phyloP scores from a whole-genome alignment of 2,113 vertebrate genomes.

The Peromyscus leucopus region DNA sequence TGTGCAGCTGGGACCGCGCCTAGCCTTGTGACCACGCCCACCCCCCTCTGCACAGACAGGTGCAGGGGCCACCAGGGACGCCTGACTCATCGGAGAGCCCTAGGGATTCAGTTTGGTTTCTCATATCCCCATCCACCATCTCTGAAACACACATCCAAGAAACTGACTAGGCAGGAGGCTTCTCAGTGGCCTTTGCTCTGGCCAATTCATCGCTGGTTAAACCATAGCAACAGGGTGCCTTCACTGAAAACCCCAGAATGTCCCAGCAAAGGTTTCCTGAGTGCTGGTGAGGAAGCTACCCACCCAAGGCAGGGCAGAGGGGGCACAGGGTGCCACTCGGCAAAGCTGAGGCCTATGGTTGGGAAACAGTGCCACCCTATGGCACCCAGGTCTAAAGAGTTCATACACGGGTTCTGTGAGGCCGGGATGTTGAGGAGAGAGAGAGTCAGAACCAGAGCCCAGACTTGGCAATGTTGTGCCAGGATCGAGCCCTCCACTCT shows the following conservation, averaged over 20 bases:
- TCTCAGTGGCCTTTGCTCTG: neutral
- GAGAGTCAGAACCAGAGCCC: neutral
- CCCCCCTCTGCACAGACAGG: neutral
- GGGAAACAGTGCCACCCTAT: slow-evolving; percentile 85
- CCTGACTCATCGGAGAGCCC: neutral
- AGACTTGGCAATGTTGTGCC: neutral
- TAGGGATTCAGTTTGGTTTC: neutral
- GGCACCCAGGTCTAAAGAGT: slow-evolving; percentile 60
- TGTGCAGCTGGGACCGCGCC: neutral
- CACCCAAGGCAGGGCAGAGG: neutral
- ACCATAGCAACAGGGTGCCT: neutral
- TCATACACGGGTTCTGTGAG: neutral
- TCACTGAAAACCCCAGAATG: neutral
- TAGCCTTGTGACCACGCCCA: neutral
- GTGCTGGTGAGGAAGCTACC: neutral
- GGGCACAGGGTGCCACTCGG: neutral
- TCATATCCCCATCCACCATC: too few species aligned
- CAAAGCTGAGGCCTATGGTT: slow-evolving; percentile 54
- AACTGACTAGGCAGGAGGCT: neutral
- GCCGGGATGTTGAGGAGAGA: neutral
- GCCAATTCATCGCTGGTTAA: neutral
- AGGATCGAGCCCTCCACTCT: too few species aligned
- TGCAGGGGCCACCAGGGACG: neutral
- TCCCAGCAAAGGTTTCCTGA: neutral
- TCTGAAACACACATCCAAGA: neutral